Base-by-base conservation (phyloP, 2,888 invertebrate species). In the Nipponacmea schrenckii region DNA sequence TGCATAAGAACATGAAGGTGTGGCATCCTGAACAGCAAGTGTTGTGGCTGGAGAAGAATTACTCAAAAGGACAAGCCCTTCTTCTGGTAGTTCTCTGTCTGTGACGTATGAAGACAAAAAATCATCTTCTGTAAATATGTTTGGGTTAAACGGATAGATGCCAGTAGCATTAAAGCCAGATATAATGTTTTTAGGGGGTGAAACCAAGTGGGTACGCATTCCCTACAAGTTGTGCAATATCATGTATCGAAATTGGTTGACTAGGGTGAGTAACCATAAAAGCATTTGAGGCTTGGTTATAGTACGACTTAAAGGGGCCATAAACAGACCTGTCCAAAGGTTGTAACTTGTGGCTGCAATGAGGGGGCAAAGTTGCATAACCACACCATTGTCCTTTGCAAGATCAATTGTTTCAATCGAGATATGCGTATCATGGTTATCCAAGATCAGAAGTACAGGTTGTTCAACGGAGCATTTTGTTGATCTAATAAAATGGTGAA, bases 301-400 rank as follows among this genome's bases (percentile, higher is more conserved):
- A 48, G 48, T 48, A 48, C 48, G 12, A 15, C 48, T 48, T 48
- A 17, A 48, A 17, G 12, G 48, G 48, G 48, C 1, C 48, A 17
- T 48, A 48, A 48, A 48, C 48, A 15, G 48, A 15, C 12, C 87
- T 83, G 77, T 90, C 87, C n/a, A 90, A 79, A 15, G 89, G 89
- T 81, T 90, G 90, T 63, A 90, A 71, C 76, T 88, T 88, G 70
- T n/a, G n/a, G n/a, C n/a, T n/a, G n/a, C n/a, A n/a, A n/a, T n/a
- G n/a, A n/a, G n/a, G n/a, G n/a, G n/a, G 63, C 89, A 84, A 4
- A 88, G 86, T n/a, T 89, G 78, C 69, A 89, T 76, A 62, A 85
- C 81, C 26, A 90, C 85, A 4, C 89, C 88, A 80, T 82, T 81
- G 45, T 84, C 81, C 77, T 85, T 77, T 81, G 86, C 77, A 78